These are phyloP conservation scores for Gambusia affinis DNA, from an alignment of 2,113 vertebrate species.

Conservation along the genomic window DNA sequence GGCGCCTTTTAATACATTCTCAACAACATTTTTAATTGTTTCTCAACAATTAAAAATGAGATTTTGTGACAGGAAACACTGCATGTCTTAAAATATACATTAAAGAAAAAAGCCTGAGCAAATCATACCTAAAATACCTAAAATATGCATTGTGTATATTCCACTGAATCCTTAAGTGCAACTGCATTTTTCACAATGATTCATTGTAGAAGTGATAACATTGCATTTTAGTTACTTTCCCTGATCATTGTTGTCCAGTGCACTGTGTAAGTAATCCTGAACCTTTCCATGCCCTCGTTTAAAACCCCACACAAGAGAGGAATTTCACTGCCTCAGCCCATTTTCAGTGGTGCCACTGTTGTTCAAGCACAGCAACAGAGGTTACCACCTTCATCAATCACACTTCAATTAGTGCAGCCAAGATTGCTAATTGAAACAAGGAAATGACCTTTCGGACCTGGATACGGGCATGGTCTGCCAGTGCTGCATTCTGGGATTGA, in stretches of 20 bases:
- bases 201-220: too few species aligned
- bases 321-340: slow-evolving; percentile 29
- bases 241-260: neutral
- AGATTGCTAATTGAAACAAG: slow-evolving; percentile 78
- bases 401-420: slow-evolving; percentile 71
- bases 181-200: too few species aligned
- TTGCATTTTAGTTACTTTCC: too few species aligned
- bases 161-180: too few species aligned
- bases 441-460: slow-evolving; percentile 78
- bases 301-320: slow-evolving; percentile 34
- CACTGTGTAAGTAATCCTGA: slow-evolving; percentile 5
- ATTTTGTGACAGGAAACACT: too few species aligned
- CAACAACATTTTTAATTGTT: too few species aligned
- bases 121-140: too few species aligned
- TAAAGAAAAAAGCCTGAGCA: too few species aligned
- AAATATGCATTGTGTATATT: too few species aligned
- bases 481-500: slow-evolving; percentile 69
- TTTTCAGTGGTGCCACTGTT: slow-evolving; percentile 37
- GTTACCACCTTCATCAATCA: slow-evolving; percentile 72
- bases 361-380: slow-evolving; percentile 50
- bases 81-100: too few species aligned
- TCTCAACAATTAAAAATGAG: too few species aligned
- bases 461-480: slow-evolving; percentile 64
- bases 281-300: slow-evolving; percentile 29
- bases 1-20: too few species aligned